Percentiles rank a stretch among this genome's conserved stretches.
Evolutionary conservation across 2,888 invertebrate genomes (phyloP).

Genomic region (Petrophora chlorosata): DNA sequence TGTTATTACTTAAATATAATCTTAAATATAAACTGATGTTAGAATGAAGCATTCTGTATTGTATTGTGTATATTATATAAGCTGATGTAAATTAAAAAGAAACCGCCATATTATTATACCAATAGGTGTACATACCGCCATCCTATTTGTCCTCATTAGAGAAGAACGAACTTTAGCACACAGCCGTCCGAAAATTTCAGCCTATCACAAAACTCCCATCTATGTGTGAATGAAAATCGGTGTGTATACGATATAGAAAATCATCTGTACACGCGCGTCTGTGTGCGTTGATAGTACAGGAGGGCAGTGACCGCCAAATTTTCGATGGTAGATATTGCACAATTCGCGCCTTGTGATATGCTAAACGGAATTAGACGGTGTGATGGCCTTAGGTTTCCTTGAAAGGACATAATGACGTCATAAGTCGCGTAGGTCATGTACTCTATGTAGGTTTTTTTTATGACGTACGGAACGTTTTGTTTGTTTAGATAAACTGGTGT

Average conservation of each 20-base stretch:
- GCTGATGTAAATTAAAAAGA: conserved; percentile 49
- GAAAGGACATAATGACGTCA: conserved; percentile 22
- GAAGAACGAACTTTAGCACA: conserved; percentile 39
- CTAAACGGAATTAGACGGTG: conserved; percentile 11
- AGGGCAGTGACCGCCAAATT: conserved; percentile 58
- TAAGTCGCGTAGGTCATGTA: conserved; percentile 28
- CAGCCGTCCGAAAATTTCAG: conserved; percentile 29
- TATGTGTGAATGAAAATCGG: conserved; percentile 43
- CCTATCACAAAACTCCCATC: conserved; percentile 31
- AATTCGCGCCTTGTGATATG: conserved; percentile 40
- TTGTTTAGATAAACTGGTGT: conserved; percentile 9
- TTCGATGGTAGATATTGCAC: conserved; percentile 63
- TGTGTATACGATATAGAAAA: conserved; percentile 45
- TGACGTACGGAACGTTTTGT: conserved; percentile 1
- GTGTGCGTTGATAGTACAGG: conserved; percentile 45
- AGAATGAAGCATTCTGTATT: too few species aligned
- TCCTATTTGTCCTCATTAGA: conserved; percentile 54
- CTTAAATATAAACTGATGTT: too few species aligned
- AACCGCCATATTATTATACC: conserved; percentile 45
- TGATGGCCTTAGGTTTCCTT: conserved; percentile 22
- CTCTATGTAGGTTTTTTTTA: conserved; percentile 7
- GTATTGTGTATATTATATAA: conserved; percentile 28
- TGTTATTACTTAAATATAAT: too few species aligned
- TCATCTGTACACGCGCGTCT: conserved; percentile 45
- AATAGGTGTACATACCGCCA: too few species aligned